These are phyloP conservation scores for Meda fulgida DNA, from an alignment of 2,797 vertebrate species.

Conservation along the genomic window DNA sequence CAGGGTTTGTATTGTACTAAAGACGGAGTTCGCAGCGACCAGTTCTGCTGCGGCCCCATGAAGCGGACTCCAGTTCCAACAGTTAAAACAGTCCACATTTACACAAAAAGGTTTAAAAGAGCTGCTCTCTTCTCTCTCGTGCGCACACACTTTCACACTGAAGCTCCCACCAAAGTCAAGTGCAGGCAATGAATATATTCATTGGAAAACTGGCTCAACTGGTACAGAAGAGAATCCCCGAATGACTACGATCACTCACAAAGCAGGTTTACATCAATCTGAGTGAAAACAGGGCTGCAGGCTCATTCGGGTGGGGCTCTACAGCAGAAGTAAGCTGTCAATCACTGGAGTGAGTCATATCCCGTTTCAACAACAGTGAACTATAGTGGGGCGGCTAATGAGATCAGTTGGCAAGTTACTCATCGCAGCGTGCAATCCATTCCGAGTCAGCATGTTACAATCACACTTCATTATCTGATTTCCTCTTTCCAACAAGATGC, in stretches of 20 bases:
- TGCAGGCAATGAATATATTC: constrained; percentile 48
- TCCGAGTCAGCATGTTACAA: constrained; percentile 11
- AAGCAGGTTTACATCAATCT: constrained; percentile 13
- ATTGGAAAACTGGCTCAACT: constrained; percentile 41
- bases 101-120: constrained; percentile 32
- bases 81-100: constrained; percentile 31
- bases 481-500: constrained; percentile 63
- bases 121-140: not conserved
- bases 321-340: constrained; percentile 31
- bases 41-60: not conserved
- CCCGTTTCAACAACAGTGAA: constrained; percentile 21
- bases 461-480: constrained; percentile 38
- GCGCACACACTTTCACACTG: not conserved
- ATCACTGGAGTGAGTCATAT: constrained; percentile 23
- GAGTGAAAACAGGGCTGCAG: constrained; percentile 22
- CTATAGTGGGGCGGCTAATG: constrained; percentile 11
- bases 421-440: constrained; percentile 13
- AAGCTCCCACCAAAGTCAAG: constrained; percentile 46
- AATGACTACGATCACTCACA: not conserved
- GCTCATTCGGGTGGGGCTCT: constrained; percentile 9
- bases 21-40: not conserved
- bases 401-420: constrained; percentile 44
- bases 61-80: not conserved
- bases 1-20: constrained; percentile 1
- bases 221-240: constrained; percentile 30